Conservation (phyloP, 2,113 vertebrate species). For the Cochlearius cochlearius region DNA sequence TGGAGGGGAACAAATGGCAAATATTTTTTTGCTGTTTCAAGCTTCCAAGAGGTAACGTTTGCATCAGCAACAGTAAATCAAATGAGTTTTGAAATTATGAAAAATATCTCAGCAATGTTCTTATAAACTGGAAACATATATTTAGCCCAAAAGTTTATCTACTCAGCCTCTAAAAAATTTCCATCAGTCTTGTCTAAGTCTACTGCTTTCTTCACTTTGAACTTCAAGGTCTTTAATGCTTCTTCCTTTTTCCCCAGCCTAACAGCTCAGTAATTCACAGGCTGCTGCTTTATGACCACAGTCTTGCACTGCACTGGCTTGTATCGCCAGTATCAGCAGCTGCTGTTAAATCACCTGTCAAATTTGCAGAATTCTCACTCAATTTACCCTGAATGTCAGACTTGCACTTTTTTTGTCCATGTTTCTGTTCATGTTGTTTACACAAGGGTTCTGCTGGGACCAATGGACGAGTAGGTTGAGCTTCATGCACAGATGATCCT, state of each 20-base stretch:
- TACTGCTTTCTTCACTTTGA: background rate
- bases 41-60: background rate
- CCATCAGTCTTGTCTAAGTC: background rate
- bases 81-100: background rate
- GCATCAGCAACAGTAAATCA: background rate
- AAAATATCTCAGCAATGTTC: background rate
- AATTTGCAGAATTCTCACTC: constrained; percentile 40
- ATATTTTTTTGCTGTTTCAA: background rate
- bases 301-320: background rate
- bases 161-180: background rate
- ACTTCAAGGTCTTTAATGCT: background rate
- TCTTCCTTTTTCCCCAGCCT: background rate
- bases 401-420: background rate
- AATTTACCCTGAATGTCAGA: constrained; percentile 29
- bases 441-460: background rate
- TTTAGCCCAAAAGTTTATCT: background rate
- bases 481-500: constrained; percentile 12
- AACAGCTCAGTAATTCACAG: background rate
- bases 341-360: constrained; percentile 58
- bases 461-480: background rate
- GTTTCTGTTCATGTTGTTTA: constrained; percentile 23
- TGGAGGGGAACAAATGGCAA: background rate
- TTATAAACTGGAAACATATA: background rate
- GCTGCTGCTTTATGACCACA: background rate
- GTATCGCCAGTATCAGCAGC: background rate